These are phyloP conservation scores for Liopterus haemorrhoidalis DNA, from an alignment of 2,888 invertebrate genomes.

Conservation along the genomic window DNA sequence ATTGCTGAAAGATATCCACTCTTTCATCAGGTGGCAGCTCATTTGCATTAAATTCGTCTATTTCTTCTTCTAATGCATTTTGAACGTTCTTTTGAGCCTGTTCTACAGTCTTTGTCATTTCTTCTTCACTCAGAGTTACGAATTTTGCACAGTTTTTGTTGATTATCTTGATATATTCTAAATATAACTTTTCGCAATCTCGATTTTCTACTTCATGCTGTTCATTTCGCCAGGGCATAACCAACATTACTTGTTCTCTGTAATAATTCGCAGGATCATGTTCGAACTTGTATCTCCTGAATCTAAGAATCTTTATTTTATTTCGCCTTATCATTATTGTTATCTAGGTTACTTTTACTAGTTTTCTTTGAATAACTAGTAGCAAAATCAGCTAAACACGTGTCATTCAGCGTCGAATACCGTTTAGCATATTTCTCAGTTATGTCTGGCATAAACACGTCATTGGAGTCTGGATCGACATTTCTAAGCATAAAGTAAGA, in stretches of 20 bases:
- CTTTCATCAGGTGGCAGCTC: no score
- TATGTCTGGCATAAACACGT: constrained; percentile 21
- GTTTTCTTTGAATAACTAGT: constrained; percentile 17
- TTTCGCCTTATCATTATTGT: constrained; percentile 15
- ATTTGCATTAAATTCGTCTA: no score
- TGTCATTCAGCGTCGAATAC: not conserved
- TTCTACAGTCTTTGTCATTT: no score
- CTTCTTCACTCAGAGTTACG: constrained; percentile 2
- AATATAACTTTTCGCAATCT: constrained; percentile 16
- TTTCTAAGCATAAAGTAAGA: constrained; percentile 12
- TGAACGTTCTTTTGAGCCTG: no score
- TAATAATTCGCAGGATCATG: constrained; percentile 16
- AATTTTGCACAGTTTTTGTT: not conserved
- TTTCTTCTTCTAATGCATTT: no score
- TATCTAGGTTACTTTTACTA: constrained; percentile 14
- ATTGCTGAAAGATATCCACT: no score
- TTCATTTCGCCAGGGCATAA: constrained; percentile 29
- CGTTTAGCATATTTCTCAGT: constrained; percentile 14
- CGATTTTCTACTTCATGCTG: constrained; percentile 21
- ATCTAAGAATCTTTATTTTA: constrained; percentile 20
- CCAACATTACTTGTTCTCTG: constrained; percentile 27
- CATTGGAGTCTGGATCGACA: constrained; percentile 18
- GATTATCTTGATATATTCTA: not conserved
- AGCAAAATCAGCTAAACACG: constrained; percentile 27
- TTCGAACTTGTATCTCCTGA: constrained; percentile 19